These are phyloP conservation scores for Cheilosia vernalis DNA, from an alignment of 2,888 invertebrate genomes.

Conservation along the genomic window DNA sequence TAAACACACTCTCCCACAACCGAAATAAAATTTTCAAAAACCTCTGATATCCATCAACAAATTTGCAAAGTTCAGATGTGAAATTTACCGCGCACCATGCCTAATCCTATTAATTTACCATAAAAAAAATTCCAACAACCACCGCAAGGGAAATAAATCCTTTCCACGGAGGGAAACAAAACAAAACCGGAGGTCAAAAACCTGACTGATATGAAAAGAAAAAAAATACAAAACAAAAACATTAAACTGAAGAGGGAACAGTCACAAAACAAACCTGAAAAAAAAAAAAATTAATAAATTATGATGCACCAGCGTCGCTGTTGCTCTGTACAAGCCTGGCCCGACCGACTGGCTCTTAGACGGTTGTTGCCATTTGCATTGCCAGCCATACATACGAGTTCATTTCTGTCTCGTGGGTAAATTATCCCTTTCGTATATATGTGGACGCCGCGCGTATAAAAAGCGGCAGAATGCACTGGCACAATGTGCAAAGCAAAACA, in stretches of 20 bases:
- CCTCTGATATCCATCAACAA: background rate
- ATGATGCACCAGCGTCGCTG: slow-evolving; percentile 57
- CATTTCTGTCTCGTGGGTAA: slow-evolving; percentile 15
- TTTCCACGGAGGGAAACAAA: slow-evolving; percentile 1
- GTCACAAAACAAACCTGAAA: slow-evolving; percentile 2
- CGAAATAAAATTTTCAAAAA: too few relatives aligned
- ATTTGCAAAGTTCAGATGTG: background rate
- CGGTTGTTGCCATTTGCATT: slow-evolving; percentile 41
- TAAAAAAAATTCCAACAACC: background rate
- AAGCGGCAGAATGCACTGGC: slow-evolving; percentile 14
- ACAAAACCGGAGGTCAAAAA: slow-evolving; percentile 34
- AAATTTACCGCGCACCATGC: background rate
- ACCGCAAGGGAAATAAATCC: background rate
- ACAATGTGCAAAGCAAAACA: slow-evolving; percentile 4
- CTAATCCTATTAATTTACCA: background rate
- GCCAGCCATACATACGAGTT: slow-evolving; percentile 2
- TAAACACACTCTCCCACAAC: too few relatives aligned
- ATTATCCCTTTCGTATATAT: slow-evolving; percentile 35
- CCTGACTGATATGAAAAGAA: slow-evolving; percentile 10
- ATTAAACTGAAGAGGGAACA: slow-evolving; percentile 24
- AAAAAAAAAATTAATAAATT: slow-evolving; percentile 50
- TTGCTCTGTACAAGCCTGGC: background rate
- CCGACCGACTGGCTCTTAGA: slow-evolving; percentile 16
- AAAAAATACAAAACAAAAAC: slow-evolving; percentile 4
- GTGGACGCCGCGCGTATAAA: background rate